Conservation (phyloP, 2,113 vertebrate species). For the Malurus elegans region DNA sequence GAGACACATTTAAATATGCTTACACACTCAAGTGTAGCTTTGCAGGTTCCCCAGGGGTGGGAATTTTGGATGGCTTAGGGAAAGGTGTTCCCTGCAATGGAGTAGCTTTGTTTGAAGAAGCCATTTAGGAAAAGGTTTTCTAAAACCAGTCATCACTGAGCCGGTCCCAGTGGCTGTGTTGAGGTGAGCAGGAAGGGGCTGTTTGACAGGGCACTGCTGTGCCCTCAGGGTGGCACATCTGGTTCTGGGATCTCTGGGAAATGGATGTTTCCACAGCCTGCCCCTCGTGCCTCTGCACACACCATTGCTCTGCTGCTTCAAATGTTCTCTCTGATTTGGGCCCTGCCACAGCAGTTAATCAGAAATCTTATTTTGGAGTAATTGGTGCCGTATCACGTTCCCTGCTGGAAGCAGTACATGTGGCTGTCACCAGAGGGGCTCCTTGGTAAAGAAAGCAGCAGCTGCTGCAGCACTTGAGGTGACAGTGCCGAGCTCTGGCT, state of each 20-base stretch:
- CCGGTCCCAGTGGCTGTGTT: accelerated
- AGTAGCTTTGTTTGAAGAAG: not conserved
- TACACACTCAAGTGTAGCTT: not conserved
- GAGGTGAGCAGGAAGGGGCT: not conserved
- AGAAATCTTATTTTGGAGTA: not conserved
- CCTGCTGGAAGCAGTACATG: not conserved
- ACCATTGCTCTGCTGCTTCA: accelerated
- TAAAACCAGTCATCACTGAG: accelerated
- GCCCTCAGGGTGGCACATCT: not conserved
- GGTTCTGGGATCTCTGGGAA: not conserved
- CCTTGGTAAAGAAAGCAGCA: not conserved
- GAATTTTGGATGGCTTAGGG: not conserved
- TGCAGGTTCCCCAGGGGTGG: not conserved
- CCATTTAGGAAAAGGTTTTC: not conserved
- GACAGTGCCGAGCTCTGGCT: accelerated
- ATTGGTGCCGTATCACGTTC: not conserved
- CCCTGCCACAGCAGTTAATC: not conserved
- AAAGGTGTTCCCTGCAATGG: not conserved
- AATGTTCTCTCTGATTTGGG: not conserved
- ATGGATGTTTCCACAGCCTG: not conserved
- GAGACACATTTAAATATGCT: not conserved
- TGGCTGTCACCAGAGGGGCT: constrained; percentile 11
- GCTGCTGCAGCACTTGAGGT: not conserved
- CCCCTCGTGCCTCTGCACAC: not conserved
- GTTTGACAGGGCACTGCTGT: not conserved